Evolutionary conservation across 2,113 vertebrate genomes (phyloP).

Genomic region (Psilopsiagon aymara): DNA sequence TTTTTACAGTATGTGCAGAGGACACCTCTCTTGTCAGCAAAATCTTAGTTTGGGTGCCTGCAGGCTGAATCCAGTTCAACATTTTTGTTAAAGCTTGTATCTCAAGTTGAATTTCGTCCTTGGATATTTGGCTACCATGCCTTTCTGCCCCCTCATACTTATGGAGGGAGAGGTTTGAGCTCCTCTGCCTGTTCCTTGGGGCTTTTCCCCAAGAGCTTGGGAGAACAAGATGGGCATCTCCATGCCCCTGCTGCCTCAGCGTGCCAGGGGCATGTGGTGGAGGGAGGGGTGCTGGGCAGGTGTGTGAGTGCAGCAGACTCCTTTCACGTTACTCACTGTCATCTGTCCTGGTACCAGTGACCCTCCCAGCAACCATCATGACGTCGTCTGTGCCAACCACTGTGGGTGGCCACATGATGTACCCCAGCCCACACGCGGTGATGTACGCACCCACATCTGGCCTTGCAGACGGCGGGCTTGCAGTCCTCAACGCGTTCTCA

Average conservation of each 20-base stretch:
- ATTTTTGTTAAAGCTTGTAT: background rate
- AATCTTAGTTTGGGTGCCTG: background rate
- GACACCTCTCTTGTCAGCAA: background rate
- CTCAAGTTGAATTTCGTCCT: background rate
- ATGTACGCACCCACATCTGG: slow-evolving; percentile 95
- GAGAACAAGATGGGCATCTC: background rate
- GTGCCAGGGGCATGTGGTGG: background rate
- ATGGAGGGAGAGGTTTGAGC: background rate
- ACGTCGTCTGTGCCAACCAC: slow-evolving; percentile 94
- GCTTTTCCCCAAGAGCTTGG: background rate
- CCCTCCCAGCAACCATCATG: slow-evolving; percentile 97
- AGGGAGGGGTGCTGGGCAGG: background rate
- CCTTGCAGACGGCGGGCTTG: slow-evolving; percentile 88
- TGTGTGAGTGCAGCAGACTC: background rate
- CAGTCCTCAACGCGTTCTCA: slow-evolving; percentile 97
- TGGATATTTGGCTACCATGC: background rate
- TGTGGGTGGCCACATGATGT: slow-evolving; percentile 98
- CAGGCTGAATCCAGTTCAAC: background rate
- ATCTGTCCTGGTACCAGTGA: slow-evolving; percentile 79
- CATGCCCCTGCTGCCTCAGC: background rate
- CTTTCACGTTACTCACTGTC: background rate
- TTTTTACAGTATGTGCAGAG: background rate
- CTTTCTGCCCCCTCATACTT: background rate
- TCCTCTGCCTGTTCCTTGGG: background rate
- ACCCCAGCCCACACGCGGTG: slow-evolving; percentile 92